A percentile compares a stretch with the other conserved stretches of the same genome.
Evolutionary conservation across 92 coral and sea anemone genomes (phyloP).

Genomic region (Heteractis magnifica): DNA sequence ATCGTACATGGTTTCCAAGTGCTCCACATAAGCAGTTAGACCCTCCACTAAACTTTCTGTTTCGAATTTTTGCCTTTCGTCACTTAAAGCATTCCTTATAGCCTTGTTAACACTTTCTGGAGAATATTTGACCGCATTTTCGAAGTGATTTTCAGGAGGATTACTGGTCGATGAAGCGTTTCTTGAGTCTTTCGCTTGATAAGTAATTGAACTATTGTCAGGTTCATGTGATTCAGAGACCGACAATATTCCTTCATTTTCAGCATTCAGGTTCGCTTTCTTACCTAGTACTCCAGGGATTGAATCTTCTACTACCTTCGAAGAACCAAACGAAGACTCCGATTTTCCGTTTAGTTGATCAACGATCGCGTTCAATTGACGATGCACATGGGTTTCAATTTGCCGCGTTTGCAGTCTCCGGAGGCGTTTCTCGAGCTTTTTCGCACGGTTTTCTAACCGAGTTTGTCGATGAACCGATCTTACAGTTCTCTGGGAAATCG

Average conservation of each 20-base stretch:
- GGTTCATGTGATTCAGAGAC: constrained; percentile 25
- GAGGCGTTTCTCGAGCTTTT: constrained; percentile 93
- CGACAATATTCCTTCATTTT: constrained; percentile 10
- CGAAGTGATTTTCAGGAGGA: constrained; percentile 35
- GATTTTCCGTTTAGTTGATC: constrained; percentile 53
- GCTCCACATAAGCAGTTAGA: constrained; percentile 82
- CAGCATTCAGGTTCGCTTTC: constrained; percentile 11
- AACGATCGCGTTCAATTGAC: constrained; percentile 77
- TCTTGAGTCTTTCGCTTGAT: constrained; percentile 41
- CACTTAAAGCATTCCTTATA: constrained; percentile 54
- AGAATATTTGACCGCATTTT: constrained; percentile 49
- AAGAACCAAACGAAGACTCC: constrained; percentile 29
- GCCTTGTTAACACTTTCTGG: constrained; percentile 50
- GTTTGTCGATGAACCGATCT: constrained; percentile 74
- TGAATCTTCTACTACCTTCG: constrained; percentile 37
- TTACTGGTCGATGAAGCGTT: constrained; percentile 51
- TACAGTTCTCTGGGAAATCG: constrained; percentile 68
- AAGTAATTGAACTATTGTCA: constrained; percentile 43
- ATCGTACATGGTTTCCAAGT: constrained; percentile 91
- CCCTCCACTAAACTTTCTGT: constrained; percentile 77
- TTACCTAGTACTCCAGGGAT: constrained; percentile 9
- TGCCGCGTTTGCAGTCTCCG: constrained; percentile 99
- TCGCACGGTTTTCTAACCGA: constrained; percentile 82
- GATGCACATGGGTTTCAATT: constrained; percentile 97
- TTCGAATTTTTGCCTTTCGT: constrained; percentile 57